Evolutionary conservation across 1,140 invertebrate species (phyloP), one percentile per base, ranked within the genome.

Genomic region (Homarus americanus): DNA sequence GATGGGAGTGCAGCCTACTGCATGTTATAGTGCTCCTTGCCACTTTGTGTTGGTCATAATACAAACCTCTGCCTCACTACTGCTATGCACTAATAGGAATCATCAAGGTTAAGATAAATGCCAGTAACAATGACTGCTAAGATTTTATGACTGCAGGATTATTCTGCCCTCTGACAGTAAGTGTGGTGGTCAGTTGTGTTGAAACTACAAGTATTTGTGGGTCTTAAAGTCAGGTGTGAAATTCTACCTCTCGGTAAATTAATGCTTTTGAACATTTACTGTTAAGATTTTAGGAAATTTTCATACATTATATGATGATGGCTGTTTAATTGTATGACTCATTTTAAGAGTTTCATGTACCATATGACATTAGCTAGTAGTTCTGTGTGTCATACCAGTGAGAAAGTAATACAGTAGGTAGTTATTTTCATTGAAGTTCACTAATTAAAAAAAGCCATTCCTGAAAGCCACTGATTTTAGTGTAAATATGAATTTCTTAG

Each of bases 41-140:
- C 83, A 91, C 89, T 53, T 34, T 32, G 12, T 32, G 20, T 32
- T 83, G 5, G 28, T 32, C 63, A 44, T 73, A 44, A 40, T 79
- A 63, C 89, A 91, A 82, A 91, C 89, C 83, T 91, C 82, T 90
- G 76, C 82, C 83, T 91, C 75, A 80, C 82, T 91, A 82, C 40
- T 28, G 12, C 82, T 83, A 73, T 73, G 66, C 66, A 84, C n/a
- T 32, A 7, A 32, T 44, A 38, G 41, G 58, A 24, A 83, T 66
- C 15, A 58, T 66, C 34, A 3, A 63, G 32, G 40, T n/a, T 32
- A 69, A 4, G 9, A 32, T 9, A 69, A 69, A 69, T 69, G 63
- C 28, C 63, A 69, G 32, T 28, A 69, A 10, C 32, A 69, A 69
- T 69, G 32, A 32, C 5, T 28, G 5, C 58, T 63, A 63, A 63